Conservation (phyloP, 2,113 vertebrate genomes). For the Heterotilapia buettikoferi region DNA sequence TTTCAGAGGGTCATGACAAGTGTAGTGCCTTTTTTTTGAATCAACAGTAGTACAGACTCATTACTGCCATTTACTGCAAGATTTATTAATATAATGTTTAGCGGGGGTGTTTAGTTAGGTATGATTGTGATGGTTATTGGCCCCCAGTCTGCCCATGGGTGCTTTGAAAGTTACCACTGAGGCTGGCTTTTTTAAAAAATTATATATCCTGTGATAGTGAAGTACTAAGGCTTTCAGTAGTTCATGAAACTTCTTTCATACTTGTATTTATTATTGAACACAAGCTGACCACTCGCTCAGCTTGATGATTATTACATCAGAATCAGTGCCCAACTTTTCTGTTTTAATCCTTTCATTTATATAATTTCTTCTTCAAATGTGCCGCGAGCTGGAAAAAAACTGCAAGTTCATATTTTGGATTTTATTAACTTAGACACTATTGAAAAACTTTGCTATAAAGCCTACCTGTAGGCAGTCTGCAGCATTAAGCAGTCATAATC, state of each 20-base stretch:
- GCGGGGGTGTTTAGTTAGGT: not conserved
- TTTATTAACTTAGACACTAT: not conserved
- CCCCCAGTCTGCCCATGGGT: not conserved
- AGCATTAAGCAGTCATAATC: not conserved
- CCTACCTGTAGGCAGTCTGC: not conserved
- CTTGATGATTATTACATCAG: not conserved
- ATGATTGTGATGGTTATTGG: not conserved
- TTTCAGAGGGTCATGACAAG: not conserved
- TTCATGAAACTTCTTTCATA: not conserved
- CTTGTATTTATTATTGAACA: not conserved
- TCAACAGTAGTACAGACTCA: not conserved
- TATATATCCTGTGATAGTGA: not conserved
- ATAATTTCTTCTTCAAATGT: not conserved
- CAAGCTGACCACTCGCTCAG: not conserved
- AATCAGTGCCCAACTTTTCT: not conserved
- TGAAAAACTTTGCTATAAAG: not conserved
- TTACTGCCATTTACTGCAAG: not conserved
- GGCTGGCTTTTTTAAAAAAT: accelerated
- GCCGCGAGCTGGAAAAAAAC: not conserved
- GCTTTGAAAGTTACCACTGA: not conserved
- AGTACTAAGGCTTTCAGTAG: not conserved
- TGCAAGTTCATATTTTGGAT: not conserved
- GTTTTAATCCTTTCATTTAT: not conserved
- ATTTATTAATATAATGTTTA: not conserved
- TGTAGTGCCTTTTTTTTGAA: not conserved